Evolutionary conservation across 2,888 invertebrate species (phyloP).

Genomic region (Luperina nickerlii): DNA sequence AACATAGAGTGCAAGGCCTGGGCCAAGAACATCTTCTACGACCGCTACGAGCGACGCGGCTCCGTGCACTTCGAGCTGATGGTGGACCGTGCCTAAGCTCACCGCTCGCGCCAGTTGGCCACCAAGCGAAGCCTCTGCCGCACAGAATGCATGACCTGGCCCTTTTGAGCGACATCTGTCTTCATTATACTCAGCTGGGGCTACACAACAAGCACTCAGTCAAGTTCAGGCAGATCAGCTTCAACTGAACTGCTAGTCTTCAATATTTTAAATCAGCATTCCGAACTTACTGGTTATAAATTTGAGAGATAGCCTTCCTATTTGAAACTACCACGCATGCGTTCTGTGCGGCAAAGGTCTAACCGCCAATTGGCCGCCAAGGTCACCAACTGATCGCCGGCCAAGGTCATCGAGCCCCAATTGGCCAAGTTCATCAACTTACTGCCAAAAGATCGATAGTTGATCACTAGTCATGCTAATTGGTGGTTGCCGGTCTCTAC

Average conservation of each 20-base stretch:
- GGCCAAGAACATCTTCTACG: conserved; percentile 96
- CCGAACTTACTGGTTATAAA: conserved; percentile 5
- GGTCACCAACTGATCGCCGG: conserved; percentile 69
- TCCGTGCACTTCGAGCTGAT: conserved; percentile 98
- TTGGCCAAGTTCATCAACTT: conserved; percentile 69
- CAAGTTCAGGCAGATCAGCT: conserved; percentile 15
- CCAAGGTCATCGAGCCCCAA: conserved; percentile 64
- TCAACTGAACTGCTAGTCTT: conserved; percentile 12
- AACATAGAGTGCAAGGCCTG: conserved; percentile 98
- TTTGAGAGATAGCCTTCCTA: conserved; percentile 18
- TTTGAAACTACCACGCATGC: conserved; percentile 29
- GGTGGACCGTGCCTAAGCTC: conserved; percentile 92
- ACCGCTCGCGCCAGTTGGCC: conserved; percentile 60
- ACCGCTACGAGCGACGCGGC: conserved; percentile 96
- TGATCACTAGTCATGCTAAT: conserved; percentile 70
- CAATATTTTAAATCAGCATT: conserved; percentile 19
- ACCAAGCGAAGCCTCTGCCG: conserved; percentile 39
- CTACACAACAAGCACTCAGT: conserved; percentile 22
- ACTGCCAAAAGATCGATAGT: conserved; percentile 73
- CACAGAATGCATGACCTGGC: conserved; percentile 26
- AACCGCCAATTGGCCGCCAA: conserved; percentile 67
- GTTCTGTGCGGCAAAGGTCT: conserved; percentile 46
- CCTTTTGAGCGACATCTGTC: conserved; percentile 1
- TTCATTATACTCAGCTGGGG: conserved; percentile 25
- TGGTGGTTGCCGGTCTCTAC: conserved; percentile 66